Percentiles rank a stretch among this genome's conserved stretches.
Conservation (phyloP, 64 coral and sea anemone species). For the Exaiptasia diaphana region DNA sequence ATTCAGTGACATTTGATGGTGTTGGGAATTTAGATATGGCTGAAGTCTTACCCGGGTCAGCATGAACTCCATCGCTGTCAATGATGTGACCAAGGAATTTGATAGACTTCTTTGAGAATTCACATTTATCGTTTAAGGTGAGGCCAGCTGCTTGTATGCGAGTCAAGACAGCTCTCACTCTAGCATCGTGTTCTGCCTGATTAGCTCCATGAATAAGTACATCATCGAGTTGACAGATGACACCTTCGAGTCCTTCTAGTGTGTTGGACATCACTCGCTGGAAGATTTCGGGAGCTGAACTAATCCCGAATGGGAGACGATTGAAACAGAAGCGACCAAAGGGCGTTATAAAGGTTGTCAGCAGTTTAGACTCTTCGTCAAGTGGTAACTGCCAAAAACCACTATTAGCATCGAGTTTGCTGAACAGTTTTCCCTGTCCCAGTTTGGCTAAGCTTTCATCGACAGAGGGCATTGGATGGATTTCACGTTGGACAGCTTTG, state of each 20-base stretch:
- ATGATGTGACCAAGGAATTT: conserved; percentile 29
- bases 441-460: conserved; percentile 7
- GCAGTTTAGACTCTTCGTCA: conserved; percentile 19
- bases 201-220: conserved; percentile 10
- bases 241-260: conserved; percentile 7
- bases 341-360: conserved; percentile 8
- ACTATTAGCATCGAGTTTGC: conserved; percentile 15
- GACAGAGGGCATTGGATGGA: conserved; percentile 30
- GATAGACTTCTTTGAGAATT: background rate
- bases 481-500: conserved; percentile 15
- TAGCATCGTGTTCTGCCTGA: background rate
- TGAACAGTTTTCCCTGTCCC: conserved; percentile 3
- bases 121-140: background rate
- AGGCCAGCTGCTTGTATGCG: background rate
- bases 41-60: background rate
- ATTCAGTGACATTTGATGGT: conserved; percentile 3
- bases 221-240: conserved; percentile 31
- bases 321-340: conserved; percentile 30
- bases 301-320: conserved; percentile 7
- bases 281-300: conserved; percentile 17
- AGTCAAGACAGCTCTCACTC: background rate
- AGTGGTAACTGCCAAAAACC: conserved; percentile 8
- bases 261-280: conserved; percentile 20
- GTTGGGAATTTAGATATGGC: background rate
- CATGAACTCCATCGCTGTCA: conserved; percentile 6